Evolutionary conservation across 2,113 vertebrate species (phyloP), one percentile per base, ranked within the genome.

Genomic region (Diphyllodes magnificus): DNA sequence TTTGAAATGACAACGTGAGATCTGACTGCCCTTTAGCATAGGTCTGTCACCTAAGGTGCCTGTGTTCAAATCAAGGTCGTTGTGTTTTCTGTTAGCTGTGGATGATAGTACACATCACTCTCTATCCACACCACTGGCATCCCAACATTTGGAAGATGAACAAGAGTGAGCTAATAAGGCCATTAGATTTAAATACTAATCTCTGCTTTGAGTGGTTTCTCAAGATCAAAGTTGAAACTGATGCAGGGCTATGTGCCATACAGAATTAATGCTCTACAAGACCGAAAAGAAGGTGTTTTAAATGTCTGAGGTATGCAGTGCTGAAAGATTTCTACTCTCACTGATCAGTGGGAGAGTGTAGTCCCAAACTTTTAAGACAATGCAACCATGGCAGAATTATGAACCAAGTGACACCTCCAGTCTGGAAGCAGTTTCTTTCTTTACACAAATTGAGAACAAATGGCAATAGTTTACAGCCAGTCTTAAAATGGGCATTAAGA

Each of bases 1-100:
- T 97, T 95, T 96, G 96, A 97, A 92, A 97, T 93, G 96, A 98
- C 95, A 93, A 80, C 6, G 86, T 93, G 95, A 93, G 94, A 93
- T 96, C 76, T 93, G 40, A 37, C 87, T 96, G 88, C 93, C 95
- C 96, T 96, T 95, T 96, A 84, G 95, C 73, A 45, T 42, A 75
- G 93, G 77, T 69, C 85, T 93, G 82, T 96, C 91, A 94, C 85
- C 90, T 91, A 87, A 94, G 91, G 96, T 94, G 95, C 71, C 83
- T 66, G 33, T 87, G 69, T n/a, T 78, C 82, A 97, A 92, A 89
- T 96, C 93, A 87, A 95, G 95, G 94, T 92, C 65, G 44, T 68
- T 22, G 11, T 65, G 56, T 61, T 63, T 69, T 68, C 53, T 89
- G 71, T 84, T 61, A 24, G 92, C 53, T 90, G 44, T 17, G 30